These are phyloP conservation scores for Leptinotarsa haldemani DNA, from an alignment of 2,888 invertebrate species.

Conservation along the genomic window DNA sequence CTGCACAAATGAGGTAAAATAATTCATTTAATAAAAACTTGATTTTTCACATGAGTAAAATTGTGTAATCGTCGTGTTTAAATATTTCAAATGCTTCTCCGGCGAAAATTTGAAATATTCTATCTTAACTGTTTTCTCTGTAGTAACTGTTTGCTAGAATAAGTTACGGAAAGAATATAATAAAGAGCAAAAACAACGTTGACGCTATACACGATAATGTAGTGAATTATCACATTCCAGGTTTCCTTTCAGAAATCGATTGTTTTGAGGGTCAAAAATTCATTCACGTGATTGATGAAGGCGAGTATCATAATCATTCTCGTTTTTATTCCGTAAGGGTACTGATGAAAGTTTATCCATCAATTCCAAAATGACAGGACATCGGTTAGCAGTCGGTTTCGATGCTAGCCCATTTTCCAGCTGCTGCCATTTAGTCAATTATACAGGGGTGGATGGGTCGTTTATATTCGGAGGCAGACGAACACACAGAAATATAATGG, in stretches of 20 bases:
- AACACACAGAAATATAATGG: background rate
- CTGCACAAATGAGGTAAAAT: no score
- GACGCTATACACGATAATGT: no score
- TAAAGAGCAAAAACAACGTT: no score
- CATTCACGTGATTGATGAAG: background rate
- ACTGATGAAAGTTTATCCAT: conserved; percentile 10
- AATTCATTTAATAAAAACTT: no score
- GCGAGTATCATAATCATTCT: background rate
- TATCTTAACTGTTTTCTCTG: no score
- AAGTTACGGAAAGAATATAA: no score
- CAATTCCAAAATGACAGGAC: conserved; percentile 11
- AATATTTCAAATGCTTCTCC: no score
- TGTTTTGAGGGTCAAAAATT: background rate
- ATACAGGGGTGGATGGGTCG: conserved; percentile 3
- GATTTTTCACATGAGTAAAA: no score
- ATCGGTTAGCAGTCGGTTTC: conserved; percentile 5
- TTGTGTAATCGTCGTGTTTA: no score
- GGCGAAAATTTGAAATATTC: no score
- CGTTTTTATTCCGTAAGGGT: background rate
- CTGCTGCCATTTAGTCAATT: conserved; percentile 6
- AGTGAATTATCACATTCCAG: no score
- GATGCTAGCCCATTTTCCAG: conserved; percentile 7
- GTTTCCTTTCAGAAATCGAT: background rate
- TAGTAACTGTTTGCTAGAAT: no score
- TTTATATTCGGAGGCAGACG: background rate